Evolutionary conservation across 2,113 vertebrate genomes (phyloP).

Genomic region (Coptodon bakossiorum): DNA sequence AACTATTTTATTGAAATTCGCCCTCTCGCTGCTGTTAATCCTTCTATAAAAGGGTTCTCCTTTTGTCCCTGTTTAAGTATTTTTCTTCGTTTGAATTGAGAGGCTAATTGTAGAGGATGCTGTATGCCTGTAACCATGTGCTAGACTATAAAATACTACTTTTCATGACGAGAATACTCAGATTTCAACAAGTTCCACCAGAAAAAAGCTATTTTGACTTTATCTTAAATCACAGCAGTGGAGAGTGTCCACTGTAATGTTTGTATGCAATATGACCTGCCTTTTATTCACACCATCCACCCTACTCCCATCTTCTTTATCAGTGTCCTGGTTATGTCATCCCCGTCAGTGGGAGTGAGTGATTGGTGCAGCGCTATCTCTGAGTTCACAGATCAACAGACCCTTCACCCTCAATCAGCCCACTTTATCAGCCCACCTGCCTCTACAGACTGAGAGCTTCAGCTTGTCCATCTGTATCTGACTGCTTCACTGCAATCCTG

Average conservation of each 20-base stretch:
- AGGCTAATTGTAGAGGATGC: background rate
- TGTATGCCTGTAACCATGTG: background rate
- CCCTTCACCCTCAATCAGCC: background rate
- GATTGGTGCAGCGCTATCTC: conserved; percentile 7
- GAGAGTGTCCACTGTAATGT: background rate
- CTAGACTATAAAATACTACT: background rate
- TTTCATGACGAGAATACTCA: background rate
- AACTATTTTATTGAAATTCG: background rate
- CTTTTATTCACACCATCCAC: background rate
- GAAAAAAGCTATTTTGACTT: background rate
- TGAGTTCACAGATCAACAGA: background rate
- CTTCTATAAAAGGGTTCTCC: background rate
- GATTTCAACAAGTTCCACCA: background rate
- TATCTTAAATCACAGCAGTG: background rate
- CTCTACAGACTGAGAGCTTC: background rate
- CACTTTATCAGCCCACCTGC: conserved; percentile 24
- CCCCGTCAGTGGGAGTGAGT: conserved; percentile 5
- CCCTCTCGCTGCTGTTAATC: background rate
- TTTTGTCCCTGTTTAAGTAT: background rate
- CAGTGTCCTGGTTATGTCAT: background rate
- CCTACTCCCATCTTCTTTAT: background rate
- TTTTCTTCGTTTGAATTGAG: background rate
- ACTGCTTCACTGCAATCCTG: background rate
- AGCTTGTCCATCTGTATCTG: background rate
- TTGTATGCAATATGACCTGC: background rate